Evolutionary conservation across 2,888 invertebrate genomes (phyloP).

Genomic region (Liopterus haemorrhoidalis): DNA sequence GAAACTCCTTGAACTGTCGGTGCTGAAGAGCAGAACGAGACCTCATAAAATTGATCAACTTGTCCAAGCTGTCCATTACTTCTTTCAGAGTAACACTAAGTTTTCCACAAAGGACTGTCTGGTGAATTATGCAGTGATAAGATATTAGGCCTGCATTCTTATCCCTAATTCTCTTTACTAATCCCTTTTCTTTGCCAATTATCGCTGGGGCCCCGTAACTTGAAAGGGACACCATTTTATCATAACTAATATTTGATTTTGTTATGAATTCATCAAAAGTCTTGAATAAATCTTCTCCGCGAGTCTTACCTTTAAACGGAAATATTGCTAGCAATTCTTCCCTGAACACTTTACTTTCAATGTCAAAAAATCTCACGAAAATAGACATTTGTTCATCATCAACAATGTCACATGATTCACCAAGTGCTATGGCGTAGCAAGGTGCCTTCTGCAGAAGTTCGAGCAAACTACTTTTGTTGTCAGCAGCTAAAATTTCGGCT

Average conservation of each 20-base stretch:
- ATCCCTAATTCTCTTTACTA: conserved; percentile 30
- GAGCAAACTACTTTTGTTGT: conserved; percentile 24
- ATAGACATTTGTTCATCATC: conserved; percentile 36
- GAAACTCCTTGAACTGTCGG: conserved; percentile 30
- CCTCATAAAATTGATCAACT: conserved; percentile 32
- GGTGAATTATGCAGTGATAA: conserved; percentile 30
- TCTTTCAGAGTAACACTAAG: conserved; percentile 28
- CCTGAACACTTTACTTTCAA: conserved; percentile 29
- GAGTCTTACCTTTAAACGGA: conserved; percentile 26
- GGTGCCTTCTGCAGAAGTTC: no score
- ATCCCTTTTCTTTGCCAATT: conserved; percentile 30
- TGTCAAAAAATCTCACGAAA: conserved; percentile 32
- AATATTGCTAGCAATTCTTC: conserved; percentile 32
- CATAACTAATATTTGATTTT: conserved; percentile 24
- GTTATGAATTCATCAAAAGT: conserved; percentile 28
- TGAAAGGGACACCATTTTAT: conserved; percentile 25
- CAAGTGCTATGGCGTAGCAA: no score
- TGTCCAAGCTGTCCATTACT: conserved; percentile 29
- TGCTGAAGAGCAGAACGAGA: conserved; percentile 28
- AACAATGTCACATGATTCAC: conserved; percentile 35
- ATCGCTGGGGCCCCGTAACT: conserved; percentile 29
- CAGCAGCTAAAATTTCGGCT: conserved; percentile 33
- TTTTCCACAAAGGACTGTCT: conserved; percentile 30
- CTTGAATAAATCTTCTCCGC: conserved; percentile 29
- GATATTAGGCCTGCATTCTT: conserved; percentile 29